Percentiles rank a stretch among this genome's conserved stretches.
These are phyloP conservation scores for Synanthedon tipuliformis DNA, from an alignment of 2,888 invertebrate genomes.

Conservation along the genomic window DNA sequence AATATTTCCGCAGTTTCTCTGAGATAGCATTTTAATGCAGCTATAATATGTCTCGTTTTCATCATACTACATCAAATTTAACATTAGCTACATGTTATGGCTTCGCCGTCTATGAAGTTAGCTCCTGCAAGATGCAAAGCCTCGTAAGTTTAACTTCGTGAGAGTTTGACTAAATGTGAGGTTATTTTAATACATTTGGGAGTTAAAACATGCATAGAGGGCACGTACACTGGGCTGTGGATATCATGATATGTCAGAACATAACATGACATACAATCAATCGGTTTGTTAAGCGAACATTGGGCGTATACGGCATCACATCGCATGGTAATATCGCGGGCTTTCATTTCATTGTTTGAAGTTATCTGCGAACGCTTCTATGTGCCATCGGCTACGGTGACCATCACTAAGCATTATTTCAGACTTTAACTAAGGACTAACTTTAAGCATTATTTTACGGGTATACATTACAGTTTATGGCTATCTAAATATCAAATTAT, in stretches of 20 bases:
- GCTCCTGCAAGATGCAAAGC: background rate
- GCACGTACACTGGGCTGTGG: too few relatives aligned
- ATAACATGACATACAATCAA: background rate
- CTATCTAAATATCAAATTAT: too few relatives aligned
- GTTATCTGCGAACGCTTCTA: slow-evolving; percentile 31
- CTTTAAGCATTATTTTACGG: too few relatives aligned
- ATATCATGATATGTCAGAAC: background rate
- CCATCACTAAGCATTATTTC: slow-evolving; percentile 6
- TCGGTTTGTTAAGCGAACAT: background rate
- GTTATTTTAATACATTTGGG: too few relatives aligned
- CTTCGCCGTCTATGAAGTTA: background rate
- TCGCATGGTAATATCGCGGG: slow-evolving; percentile 39
- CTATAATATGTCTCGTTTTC: too few relatives aligned
- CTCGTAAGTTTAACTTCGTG: background rate
- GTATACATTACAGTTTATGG: too few relatives aligned
- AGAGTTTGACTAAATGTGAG: too few relatives aligned
- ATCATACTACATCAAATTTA: too few relatives aligned
- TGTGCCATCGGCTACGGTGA: slow-evolving; percentile 17
- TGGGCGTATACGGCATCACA: slow-evolving; percentile 3
- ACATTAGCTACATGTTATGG: too few relatives aligned
- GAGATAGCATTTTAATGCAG: too few relatives aligned
- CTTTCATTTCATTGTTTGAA: slow-evolving; percentile 62
- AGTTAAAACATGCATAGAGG: too few relatives aligned
- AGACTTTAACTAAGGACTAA: background rate
- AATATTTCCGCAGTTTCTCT: too few relatives aligned